These are phyloP conservation scores for Drosophila kanapiae DNA, from an alignment of 1,140 invertebrate species.

Conservation along the genomic window DNA sequence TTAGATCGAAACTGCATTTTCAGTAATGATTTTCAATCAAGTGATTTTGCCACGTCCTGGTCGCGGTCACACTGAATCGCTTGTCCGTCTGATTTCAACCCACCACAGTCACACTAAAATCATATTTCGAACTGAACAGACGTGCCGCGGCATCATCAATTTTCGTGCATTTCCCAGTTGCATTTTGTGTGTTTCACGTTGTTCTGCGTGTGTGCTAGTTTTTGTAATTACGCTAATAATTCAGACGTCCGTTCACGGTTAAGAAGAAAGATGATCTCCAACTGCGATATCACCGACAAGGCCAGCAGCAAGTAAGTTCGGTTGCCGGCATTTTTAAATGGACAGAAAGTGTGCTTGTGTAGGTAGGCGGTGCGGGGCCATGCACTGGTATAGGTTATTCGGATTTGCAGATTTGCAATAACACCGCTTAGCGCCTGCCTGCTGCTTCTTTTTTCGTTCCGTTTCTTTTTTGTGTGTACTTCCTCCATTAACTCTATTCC, in stretches of 20 bases:
- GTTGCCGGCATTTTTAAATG: constrained; percentile 47
- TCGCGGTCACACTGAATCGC: too few species aligned
- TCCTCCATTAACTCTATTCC: constrained; percentile 14
- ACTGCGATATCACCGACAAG: constrained; percentile 75
- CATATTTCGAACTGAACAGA: constrained; percentile 16
- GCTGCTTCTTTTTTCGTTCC: constrained; percentile 11
- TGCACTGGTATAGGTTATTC: constrained; percentile 16
- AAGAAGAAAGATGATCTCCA: constrained; percentile 68
- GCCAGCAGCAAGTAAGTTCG: constrained; percentile 79
- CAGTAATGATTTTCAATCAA: too few species aligned
- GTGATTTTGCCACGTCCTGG: too few species aligned
- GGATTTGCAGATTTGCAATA: constrained; percentile 51
- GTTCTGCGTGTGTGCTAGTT: constrained; percentile 34
- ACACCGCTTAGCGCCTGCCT: constrained; percentile 21
- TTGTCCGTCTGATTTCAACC: too few species aligned
- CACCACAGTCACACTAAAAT: constrained; percentile 1
- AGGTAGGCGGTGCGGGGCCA: not conserved
- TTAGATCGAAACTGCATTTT: too few species aligned
- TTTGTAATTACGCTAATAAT: constrained; percentile 3
- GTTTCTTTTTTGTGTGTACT: constrained; percentile 10
- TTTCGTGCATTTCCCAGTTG: constrained; percentile 25
- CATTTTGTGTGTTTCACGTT: constrained; percentile 36
- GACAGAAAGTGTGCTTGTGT: constrained; percentile 26
- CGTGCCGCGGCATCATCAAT: constrained; percentile 17
- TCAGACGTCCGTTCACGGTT: constrained; percentile 5